Evolutionary conservation across 2,113 vertebrate genomes (phyloP).

Genomic region (Origma solitaria): DNA sequence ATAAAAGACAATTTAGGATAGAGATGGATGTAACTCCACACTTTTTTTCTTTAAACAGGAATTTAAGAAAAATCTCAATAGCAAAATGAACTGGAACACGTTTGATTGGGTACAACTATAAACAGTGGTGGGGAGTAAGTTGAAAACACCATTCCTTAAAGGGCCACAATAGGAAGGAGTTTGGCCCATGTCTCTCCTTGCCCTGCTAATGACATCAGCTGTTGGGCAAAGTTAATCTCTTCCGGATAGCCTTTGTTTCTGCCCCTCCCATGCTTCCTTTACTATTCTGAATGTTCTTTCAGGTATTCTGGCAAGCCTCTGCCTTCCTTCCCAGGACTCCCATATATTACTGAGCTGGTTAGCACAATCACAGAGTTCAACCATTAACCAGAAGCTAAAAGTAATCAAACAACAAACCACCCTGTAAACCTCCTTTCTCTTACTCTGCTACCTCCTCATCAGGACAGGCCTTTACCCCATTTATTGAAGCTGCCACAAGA

Average conservation of each 20-base stretch:
- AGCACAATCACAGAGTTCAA: not conserved
- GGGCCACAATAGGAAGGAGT: not conserved
- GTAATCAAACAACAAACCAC: not conserved
- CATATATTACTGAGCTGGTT: not conserved
- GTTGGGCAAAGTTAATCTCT: not conserved
- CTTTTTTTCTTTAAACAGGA: not conserved
- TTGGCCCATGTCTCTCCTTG: not conserved
- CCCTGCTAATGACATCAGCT: not conserved
- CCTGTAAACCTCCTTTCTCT: not conserved
- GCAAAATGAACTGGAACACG: not conserved
- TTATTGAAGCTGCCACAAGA: not conserved
- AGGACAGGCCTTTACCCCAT: not conserved
- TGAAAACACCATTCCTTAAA: not conserved
- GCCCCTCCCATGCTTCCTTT: not conserved
- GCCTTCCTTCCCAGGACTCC: not conserved
- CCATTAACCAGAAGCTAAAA: not conserved
- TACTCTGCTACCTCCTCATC: not conserved
- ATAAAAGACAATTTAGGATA: not conserved
- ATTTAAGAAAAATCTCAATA: not conserved
- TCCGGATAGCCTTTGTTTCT: not conserved
- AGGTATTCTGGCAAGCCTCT: not conserved
- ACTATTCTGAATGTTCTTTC: not conserved
- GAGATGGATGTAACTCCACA: accelerated
- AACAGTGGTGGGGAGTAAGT: not conserved
- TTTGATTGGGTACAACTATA: not conserved